Percentiles rank a stretch among this genome's conserved stretches.
Conservation (phyloP, 2,797 vertebrate species). For the Pitangus sulphuratus region DNA sequence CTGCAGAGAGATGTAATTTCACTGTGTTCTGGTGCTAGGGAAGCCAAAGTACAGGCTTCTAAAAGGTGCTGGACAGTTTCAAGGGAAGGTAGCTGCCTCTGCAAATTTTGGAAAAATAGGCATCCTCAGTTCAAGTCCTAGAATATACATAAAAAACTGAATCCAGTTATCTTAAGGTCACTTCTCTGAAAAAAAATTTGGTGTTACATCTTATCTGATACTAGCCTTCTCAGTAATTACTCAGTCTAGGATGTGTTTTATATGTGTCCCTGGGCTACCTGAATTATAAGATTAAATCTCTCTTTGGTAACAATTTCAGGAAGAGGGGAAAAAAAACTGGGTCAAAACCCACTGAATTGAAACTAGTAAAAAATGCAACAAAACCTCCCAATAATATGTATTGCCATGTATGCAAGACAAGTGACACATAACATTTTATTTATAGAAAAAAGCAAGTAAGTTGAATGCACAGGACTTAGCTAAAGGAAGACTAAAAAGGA, state of each 20-base stretch:
- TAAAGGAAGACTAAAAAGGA: background rate
- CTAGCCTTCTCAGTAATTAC: background rate
- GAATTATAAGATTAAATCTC: background rate
- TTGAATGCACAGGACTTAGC: background rate
- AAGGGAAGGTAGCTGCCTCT: constrained; percentile 13
- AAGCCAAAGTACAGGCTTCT: constrained; percentile 32
- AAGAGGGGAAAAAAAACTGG: background rate
- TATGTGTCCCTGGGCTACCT: background rate
- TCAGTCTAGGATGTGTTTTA: background rate
- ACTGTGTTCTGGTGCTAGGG: background rate
- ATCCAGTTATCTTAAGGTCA: background rate
- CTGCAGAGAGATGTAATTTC: constrained; percentile 2
- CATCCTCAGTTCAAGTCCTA: background rate
- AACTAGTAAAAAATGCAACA: background rate
- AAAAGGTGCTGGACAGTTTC: constrained; percentile 26
- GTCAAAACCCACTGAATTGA: background rate
- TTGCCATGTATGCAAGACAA: background rate
- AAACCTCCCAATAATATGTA: background rate
- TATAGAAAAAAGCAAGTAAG: background rate
- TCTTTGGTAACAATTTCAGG: background rate
- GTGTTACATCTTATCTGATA: background rate
- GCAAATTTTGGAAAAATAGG: background rate
- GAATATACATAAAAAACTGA: background rate
- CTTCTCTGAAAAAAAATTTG: background rate
- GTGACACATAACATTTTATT: background rate